Base-by-base conservation (phyloP, 1,140 invertebrate species). In the Monomorium pharaonis region DNA sequence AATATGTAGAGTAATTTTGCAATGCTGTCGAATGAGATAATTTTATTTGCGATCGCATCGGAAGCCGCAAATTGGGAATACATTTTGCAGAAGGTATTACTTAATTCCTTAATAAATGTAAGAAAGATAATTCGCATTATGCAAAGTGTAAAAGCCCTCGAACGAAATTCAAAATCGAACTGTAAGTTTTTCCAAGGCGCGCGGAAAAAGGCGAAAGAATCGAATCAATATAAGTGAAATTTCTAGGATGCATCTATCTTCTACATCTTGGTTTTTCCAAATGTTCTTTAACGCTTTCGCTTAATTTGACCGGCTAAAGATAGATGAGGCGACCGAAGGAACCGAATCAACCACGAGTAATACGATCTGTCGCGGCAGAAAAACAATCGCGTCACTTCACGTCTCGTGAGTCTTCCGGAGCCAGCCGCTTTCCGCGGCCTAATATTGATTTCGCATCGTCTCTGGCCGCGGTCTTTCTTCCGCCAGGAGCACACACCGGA, bases 391-490 rank as follows among this genome's bases (percentile, higher is more conserved):
- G 74, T 78, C 81, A 54, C 47, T 16, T 37, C 42, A 72, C 56
- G 87, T 84, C 47, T 30, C 30, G 33, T 69, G 70, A 77, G 72
- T 88, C 72, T 88, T 78, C 49, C 60, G 56, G 56, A 10, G 24
- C 42, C 12, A 27, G 49, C 27, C 58, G 30, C 54, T 88, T 56
- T 37, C 54, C 27, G 76, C 83, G 80, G 88, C 65, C 85, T 86
- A 86, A 90, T 90, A 90, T 90, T 88, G 90, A 90, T 90, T 86
- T 88, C 89, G 88, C 89, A 74, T 78, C 90, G 89, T 88, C 60
- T 58, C 84, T 60, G 18, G 44, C 51, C 54, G 85, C 56, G 42
- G 37, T 24, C n/a, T 78, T 21, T 49, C 67, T 70, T 65, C 42
- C 65, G 51, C 56, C n/a, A n/a, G n/a, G n/a, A n/a, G 21, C 37